Evolutionary conservation across 2,113 vertebrate species (phyloP).

Genomic region (Tinamus guttatus): DNA sequence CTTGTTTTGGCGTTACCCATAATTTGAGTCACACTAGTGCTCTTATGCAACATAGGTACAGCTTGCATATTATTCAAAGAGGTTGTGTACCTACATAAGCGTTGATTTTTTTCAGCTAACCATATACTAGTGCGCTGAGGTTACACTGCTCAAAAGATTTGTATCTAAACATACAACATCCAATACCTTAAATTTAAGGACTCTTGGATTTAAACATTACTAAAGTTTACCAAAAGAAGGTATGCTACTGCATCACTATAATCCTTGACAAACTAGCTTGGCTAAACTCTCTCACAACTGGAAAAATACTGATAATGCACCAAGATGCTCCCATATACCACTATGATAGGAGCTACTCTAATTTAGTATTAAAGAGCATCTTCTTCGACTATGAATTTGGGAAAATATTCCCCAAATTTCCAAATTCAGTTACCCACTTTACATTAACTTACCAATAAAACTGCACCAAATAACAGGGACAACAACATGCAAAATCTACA

Average conservation of each 20-base stretch:
- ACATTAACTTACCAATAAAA: neutral
- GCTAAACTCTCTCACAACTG: neutral
- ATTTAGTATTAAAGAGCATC: neutral
- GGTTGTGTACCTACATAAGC: neutral
- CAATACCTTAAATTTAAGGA: neutral
- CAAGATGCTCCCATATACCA: neutral
- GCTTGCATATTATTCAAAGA: neutral
- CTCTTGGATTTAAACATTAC: neutral
- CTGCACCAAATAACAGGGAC: neutral
- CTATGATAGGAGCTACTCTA: neutral
- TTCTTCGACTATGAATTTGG: neutral
- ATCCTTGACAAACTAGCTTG: neutral
- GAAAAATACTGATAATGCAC: neutral
- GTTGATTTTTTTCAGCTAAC: neutral
- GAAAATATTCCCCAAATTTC: neutral
- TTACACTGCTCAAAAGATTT: neutral
- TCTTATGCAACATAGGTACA: neutral
- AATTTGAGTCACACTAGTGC: neutral
- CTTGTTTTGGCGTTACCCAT: neutral
- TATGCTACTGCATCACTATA: neutral
- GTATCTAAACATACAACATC: neutral
- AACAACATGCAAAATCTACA: neutral
- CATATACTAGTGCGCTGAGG: accelerated
- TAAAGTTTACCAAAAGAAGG: neutral
- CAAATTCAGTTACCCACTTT: neutral